These are phyloP conservation scores for Phortica okadai DNA, from an alignment of 2,888 invertebrate genomes.

Conservation along the genomic window DNA sequence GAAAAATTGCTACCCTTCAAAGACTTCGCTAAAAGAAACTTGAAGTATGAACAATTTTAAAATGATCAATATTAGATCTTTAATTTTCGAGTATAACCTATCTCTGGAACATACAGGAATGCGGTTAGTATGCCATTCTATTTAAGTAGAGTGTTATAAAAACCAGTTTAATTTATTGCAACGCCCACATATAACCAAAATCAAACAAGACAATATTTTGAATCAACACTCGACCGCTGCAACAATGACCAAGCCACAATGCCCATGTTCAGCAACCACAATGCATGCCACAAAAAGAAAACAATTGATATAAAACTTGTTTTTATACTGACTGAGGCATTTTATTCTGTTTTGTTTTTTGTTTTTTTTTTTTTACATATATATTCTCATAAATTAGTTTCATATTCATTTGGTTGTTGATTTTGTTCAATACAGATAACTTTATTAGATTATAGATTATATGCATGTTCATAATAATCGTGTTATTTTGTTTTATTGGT, in stretches of 20 bases:
- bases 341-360: slow-evolving; percentile 72
- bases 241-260: not conserved
- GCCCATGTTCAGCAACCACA: not conserved
- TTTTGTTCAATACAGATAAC: slow-evolving; percentile 30
- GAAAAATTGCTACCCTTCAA: too few species aligned
- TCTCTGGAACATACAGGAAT: too few species aligned
- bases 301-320: slow-evolving; percentile 39
- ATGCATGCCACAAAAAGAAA: not conserved
- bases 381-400: slow-evolving; percentile 71
- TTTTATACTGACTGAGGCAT: slow-evolving; percentile 78
- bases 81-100: too few species aligned
- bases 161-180: too few species aligned
- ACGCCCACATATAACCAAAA: too few species aligned
- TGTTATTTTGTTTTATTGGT: slow-evolving; percentile 9
- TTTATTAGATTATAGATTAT: slow-evolving; percentile 27
- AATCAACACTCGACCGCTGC: too few species aligned
- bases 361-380: slow-evolving; percentile 46
- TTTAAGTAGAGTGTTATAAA: too few species aligned
- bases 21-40: too few species aligned
- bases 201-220: not conserved
- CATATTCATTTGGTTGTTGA: slow-evolving; percentile 45
- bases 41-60: too few species aligned
- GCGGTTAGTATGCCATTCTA: too few species aligned
- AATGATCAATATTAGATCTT: too few species aligned
- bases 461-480: slow-evolving; percentile 13